Evolutionary conservation across 2,888 invertebrate species (phyloP), one percentile per base, ranked within the genome.

Genomic region (Griposia aprilina): DNA sequence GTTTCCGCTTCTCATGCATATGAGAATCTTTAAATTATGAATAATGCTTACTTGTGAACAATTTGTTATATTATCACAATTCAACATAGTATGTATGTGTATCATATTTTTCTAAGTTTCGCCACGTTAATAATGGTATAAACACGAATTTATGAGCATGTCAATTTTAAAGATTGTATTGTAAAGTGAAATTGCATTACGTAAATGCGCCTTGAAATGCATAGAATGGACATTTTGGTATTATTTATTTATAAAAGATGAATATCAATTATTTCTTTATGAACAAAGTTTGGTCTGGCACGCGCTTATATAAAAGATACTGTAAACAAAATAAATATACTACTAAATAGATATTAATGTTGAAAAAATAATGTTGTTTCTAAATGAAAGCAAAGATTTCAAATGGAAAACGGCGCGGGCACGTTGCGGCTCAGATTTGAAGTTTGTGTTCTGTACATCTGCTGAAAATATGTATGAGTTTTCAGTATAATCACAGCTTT

Each of bases 401-500:
- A 52, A 67, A 60, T 26, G 8, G 1, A 74, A 30, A 65, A 17
- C 30, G 23, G 20, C 41, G 48, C 79, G 45, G 45, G 45, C 57
- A 60, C 57, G 78, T 36, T 23, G 20, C 17, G 17, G 52, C 48
- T 36, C 30, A 15, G 10, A 55, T 66, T 50, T 17, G 10, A 59
- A 59, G 20, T 55, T 13, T 52, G 52, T 41, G 26, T 68, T 55
- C n/a, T n/a, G 30, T 65, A 20, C 11, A 52, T 41, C 17, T 52
- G 23, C 26, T 59, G 65, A 63, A 78, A 83, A 57, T 20, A 36
- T 36, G 59, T 11, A n/a, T 15, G 7, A 23, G 45, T 68, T 63
- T 36, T 67, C 45, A 52, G 26, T 36, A 23, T 17, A 15, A 52
- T 48, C 20, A 83, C 69, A 55, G 57, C 26, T 78, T 69, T 78